Evolutionary conservation across 2,888 invertebrate species (phyloP).

Genomic region (Meta bourneti): DNA sequence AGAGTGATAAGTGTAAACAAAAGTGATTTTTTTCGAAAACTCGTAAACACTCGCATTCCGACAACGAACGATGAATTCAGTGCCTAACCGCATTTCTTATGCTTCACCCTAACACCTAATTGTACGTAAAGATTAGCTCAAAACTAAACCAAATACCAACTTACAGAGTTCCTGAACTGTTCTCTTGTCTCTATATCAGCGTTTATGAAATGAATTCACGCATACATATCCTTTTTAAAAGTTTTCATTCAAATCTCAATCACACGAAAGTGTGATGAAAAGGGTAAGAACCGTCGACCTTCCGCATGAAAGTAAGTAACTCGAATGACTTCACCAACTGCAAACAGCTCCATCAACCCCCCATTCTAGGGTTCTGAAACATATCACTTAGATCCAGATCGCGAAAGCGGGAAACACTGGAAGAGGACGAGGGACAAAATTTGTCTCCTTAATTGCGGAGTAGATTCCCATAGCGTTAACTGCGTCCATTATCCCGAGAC

Average conservation of each 20-base stretch:
- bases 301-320: background rate
- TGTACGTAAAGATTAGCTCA: no score
- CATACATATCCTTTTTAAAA: no score
- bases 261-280: no score
- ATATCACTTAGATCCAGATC: background rate
- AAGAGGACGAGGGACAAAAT: slow-evolving; percentile 37
- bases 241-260: background rate
- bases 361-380: background rate
- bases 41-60: no score
- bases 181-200: no score
- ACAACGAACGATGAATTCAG: no score
- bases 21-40: background rate
- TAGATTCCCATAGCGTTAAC: slow-evolving; percentile 56
- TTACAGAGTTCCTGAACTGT: no score
- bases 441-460: slow-evolving; percentile 63
- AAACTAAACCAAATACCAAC: no score
- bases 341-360: background rate
- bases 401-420: background rate
- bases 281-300: no score
- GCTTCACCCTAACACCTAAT: no score
- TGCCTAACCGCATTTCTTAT: no score
- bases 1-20: slow-evolving; percentile 54
- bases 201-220: no score
- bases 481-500: slow-evolving; percentile 54
- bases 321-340: background rate